These are phyloP conservation scores for Lordiphosa andalusiaca DNA, from an alignment of 2,888 invertebrate genomes.

Conservation along the genomic window DNA sequence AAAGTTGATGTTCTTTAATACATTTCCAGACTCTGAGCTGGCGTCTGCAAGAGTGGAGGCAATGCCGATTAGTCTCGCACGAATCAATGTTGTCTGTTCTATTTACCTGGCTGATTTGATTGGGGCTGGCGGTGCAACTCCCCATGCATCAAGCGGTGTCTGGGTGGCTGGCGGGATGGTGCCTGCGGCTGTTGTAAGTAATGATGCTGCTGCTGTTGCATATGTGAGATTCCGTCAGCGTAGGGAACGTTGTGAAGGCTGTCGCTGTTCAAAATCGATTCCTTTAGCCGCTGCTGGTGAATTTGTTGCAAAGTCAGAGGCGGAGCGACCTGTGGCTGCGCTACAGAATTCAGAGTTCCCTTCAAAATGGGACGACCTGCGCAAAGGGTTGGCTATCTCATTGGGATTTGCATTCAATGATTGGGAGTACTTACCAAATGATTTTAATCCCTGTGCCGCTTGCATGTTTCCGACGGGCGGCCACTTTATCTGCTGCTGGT, in stretches of 20 bases:
- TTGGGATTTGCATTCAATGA: not conserved
- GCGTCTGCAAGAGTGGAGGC: constrained; percentile 26
- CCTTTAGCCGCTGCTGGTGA: constrained; percentile 34
- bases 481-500: constrained; percentile 47
- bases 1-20: constrained; percentile 57
- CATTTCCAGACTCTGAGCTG: constrained; percentile 26
- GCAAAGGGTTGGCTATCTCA: not conserved
- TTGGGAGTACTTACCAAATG: constrained; percentile 39
- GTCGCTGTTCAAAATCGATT: constrained; percentile 43
- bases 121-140: constrained; percentile 47
- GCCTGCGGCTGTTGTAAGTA: constrained; percentile 67
- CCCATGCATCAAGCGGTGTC: constrained; percentile 40
- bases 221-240: constrained; percentile 59
- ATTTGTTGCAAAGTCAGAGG: constrained; percentile 67
- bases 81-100: not conserved
- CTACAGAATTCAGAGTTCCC: constrained; percentile 63
- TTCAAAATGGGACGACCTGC: constrained; percentile 79
- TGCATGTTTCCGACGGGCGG: constrained; percentile 33
- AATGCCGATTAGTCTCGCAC: too few relatives aligned
- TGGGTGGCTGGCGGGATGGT: constrained; percentile 66
- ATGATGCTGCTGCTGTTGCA: constrained; percentile 62
- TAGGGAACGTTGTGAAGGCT: constrained; percentile 54
- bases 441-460: constrained; percentile 34
- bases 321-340: constrained; percentile 36
- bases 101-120: constrained; percentile 56